Evolutionary conservation across 2,113 vertebrate genomes (phyloP).

Genomic region (Eurypyga helias): DNA sequence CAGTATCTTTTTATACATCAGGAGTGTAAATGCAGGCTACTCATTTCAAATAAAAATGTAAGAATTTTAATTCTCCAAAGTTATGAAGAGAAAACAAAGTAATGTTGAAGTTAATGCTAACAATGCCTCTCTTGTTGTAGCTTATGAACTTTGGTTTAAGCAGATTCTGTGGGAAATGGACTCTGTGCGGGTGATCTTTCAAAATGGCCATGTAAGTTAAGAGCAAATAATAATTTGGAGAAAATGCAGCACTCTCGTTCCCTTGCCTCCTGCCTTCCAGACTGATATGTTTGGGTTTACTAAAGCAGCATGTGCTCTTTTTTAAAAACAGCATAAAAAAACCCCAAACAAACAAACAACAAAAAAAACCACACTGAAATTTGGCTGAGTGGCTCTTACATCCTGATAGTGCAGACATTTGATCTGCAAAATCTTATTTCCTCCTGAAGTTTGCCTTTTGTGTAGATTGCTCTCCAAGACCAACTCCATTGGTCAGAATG

Average conservation of each 20-base stretch:
- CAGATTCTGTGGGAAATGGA: constrained; percentile 97
- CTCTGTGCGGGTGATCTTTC: constrained; percentile 92
- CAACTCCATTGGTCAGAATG: not conserved
- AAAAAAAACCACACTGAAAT: not conserved
- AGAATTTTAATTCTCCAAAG: not conserved
- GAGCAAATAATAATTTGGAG: not conserved
- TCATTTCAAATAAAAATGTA: not conserved
- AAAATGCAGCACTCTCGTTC: not conserved
- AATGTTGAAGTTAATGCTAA: not conserved
- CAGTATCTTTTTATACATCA: not conserved
- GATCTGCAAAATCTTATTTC: not conserved
- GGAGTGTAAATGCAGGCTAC: not conserved
- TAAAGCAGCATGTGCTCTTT: not conserved
- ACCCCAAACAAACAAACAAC: too few relatives aligned
- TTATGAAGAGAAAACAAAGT: not conserved
- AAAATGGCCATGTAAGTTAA: constrained; percentile 90
- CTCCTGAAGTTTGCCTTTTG: not conserved
- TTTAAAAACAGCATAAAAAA: not conserved
- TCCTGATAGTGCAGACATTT: not conserved
- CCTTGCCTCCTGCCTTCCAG: not conserved
- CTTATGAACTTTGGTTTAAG: constrained; percentile 98
- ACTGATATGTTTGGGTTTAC: not conserved
- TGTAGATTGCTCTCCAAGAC: not conserved
- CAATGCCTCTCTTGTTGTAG: constrained; percentile 66
- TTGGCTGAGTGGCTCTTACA: not conserved